These are phyloP conservation scores for Odobenus rosmarus DNA, from an alignment of 2,113 vertebrate genomes.

Conservation along the genomic window DNA sequence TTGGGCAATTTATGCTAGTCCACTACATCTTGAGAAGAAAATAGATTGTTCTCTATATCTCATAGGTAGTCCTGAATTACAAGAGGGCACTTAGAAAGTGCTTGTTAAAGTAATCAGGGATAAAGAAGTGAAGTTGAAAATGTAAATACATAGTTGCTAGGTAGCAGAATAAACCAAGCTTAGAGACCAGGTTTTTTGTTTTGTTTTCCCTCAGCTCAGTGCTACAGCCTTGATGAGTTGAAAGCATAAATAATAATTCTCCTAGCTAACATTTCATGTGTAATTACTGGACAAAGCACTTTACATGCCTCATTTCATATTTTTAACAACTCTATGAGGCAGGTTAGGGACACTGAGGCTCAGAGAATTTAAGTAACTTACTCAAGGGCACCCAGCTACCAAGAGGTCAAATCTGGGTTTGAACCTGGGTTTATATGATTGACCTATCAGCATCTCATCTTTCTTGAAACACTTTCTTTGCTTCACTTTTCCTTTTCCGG, in stretches of 20 bases:
- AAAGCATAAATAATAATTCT: conserved; percentile 54
- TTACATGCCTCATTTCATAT: conserved; percentile 1
- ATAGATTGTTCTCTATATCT: conserved; percentile 62
- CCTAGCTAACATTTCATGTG: conserved; percentile 21
- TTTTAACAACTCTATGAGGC: neutral
- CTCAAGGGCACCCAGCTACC: neutral
- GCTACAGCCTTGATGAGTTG: conserved; percentile 44
- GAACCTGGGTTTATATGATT: neutral
- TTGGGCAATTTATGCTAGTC: conserved; percentile 59
- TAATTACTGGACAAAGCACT: conserved; percentile 41
- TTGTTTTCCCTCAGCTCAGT: conserved; percentile 5
- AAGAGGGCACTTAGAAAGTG: conserved; percentile 69
- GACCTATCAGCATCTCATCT: neutral
- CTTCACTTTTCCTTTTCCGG: neutral
- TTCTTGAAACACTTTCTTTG: neutral
- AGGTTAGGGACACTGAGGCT: neutral
- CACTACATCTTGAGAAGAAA: conserved; percentile 64
- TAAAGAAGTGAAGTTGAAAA: conserved; percentile 65
- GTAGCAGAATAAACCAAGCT: conserved; percentile 72
- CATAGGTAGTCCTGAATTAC: conserved; percentile 69
- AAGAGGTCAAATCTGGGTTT: neutral
- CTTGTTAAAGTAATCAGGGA: conserved; percentile 73
- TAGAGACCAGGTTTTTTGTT: neutral
- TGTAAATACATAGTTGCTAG: conserved; percentile 77
- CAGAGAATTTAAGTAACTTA: neutral